Percentiles rank a stretch among this genome's conserved stretches.
phyloP scores from a whole-genome alignment of 2,797 vertebrate genomes.

The Phalanger gymnotis region DNA sequence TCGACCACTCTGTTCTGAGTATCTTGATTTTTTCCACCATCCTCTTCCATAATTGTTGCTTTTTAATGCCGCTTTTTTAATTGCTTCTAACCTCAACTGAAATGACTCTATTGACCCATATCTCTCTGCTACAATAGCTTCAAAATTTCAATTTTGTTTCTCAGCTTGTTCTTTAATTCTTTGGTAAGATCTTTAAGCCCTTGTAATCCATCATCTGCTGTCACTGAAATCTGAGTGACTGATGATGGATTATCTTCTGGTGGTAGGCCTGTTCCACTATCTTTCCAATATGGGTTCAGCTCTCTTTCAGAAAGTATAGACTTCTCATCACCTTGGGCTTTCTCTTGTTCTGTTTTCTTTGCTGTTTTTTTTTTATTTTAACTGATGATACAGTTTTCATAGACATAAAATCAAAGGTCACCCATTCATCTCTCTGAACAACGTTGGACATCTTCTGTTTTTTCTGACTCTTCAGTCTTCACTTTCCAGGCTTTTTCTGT shows the following conservation, averaged over 20 bases:
- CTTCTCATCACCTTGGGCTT: conserved; percentile 77
- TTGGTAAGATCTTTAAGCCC: conserved; percentile 95
- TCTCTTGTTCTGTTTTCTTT: too few relatives aligned
- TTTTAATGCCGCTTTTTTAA: conserved; percentile 87
- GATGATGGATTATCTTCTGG: conserved; percentile 83
- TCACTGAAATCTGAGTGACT: conserved; percentile 83
- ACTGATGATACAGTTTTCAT: too few relatives aligned
- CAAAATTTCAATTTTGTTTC: conserved; percentile 91
- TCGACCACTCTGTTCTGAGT: conserved; percentile 63
- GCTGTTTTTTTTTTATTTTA: too few relatives aligned
- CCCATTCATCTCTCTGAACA: conserved; percentile 60
- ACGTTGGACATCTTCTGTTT: conserved; percentile 58
- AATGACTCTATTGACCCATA: conserved; percentile 97
- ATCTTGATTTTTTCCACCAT: conserved; percentile 80
- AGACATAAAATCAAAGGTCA: too few relatives aligned
- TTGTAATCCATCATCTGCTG: conserved; percentile 95
- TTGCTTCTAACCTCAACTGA: conserved; percentile 91
- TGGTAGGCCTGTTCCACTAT: conserved; percentile 94
- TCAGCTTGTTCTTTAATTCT: conserved; percentile 98
- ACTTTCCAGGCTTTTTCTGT: conserved; percentile 88
- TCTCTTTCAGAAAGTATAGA: conserved; percentile 92
- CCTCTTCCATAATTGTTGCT: conserved; percentile 79
- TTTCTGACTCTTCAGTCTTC: conserved; percentile 74
- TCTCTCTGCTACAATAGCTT: conserved; percentile 93
- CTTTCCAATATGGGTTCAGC: conserved; percentile 97